A percentile compares a stretch with the other conserved stretches of the same genome.
Evolutionary conservation across 2,113 vertebrate genomes (phyloP).

Genomic region (Lepus americanus): DNA sequence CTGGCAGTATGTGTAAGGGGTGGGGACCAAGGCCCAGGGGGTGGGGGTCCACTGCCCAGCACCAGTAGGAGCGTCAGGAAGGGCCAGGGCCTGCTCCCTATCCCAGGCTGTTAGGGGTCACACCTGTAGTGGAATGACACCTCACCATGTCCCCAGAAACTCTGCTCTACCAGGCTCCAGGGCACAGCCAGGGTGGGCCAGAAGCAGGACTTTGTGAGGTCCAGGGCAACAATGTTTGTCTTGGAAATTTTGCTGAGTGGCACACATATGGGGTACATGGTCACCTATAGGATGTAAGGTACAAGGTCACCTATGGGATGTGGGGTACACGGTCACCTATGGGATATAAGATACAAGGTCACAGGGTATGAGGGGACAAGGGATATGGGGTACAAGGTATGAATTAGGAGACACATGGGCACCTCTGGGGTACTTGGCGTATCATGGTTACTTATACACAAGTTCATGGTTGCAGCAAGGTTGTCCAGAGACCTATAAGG

Average conservation of each 20-base stretch:
- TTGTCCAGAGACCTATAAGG: neutral
- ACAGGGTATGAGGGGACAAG: too few species aligned
- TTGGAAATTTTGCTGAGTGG: neutral
- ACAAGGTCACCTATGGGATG: too few species aligned
- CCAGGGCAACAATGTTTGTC: accelerated
- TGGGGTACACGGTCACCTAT: neutral
- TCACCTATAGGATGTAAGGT: too few species aligned
- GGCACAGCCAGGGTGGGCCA: accelerated
- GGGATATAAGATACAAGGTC: accelerated
- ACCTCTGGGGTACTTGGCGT: neutral
- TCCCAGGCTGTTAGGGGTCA: accelerated
- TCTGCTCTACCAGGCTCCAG: too few species aligned
- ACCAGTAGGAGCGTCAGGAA: neutral
- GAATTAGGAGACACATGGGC: neutral
- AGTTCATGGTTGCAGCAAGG: neutral
- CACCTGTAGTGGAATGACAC: accelerated
- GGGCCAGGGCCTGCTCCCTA: too few species aligned
- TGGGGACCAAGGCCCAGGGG: too few species aligned
- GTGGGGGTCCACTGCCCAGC: accelerated
- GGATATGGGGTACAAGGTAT: neutral
- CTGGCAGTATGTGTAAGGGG: neutral
- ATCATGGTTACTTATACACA: neutral
- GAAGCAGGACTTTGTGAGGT: neutral
- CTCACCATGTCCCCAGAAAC: accelerated
- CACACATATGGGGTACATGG: too few species aligned